Percentiles rank a stretch among this genome's conserved stretches.
Conservation (phyloP, 92 coral and sea anemone species). For the Zoanthus sociatus region DNA sequence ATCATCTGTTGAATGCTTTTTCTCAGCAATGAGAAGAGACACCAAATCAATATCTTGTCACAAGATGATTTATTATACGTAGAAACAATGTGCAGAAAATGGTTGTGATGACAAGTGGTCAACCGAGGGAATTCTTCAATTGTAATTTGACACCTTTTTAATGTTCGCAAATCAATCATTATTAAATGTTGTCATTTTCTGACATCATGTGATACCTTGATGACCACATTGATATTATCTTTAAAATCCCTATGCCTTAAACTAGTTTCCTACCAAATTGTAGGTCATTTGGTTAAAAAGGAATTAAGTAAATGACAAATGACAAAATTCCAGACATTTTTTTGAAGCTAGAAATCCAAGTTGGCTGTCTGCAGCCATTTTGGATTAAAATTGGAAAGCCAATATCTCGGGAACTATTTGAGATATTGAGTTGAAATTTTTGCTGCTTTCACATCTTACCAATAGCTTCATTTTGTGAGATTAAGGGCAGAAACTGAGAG, state of each 20-base stretch:
- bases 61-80: conserved; percentile 16
- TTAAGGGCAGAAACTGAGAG: conserved; percentile 4
- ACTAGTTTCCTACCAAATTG: conserved; percentile 31
- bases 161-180: conserved; percentile 29
- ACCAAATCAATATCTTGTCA: conserved; percentile 29
- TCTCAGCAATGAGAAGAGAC: conserved; percentile 45
- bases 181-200: conserved; percentile 20
- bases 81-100: conserved; percentile 11
- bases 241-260: conserved; percentile 33
- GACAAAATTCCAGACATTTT: conserved; percentile 35
- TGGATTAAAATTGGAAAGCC: conserved; percentile 36
- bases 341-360: conserved; percentile 17
- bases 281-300: conserved; percentile 34
- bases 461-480: conserved; percentile 20
- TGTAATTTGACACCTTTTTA: conserved; percentile 35
- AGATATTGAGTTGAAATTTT: conserved; percentile 33
- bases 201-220: conserved; percentile 38
- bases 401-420: conserved; percentile 25
- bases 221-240: conserved; percentile 18
- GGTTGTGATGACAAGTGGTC: too few species aligned
- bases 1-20: conserved; percentile 34
- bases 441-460: conserved; percentile 32
- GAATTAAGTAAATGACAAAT: conserved; percentile 8
- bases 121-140: conserved; percentile 1
- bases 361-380: too few species aligned